Base-by-base conservation (phyloP, 2,797 vertebrate species). In the Rhinoraja longicauda region DNA sequence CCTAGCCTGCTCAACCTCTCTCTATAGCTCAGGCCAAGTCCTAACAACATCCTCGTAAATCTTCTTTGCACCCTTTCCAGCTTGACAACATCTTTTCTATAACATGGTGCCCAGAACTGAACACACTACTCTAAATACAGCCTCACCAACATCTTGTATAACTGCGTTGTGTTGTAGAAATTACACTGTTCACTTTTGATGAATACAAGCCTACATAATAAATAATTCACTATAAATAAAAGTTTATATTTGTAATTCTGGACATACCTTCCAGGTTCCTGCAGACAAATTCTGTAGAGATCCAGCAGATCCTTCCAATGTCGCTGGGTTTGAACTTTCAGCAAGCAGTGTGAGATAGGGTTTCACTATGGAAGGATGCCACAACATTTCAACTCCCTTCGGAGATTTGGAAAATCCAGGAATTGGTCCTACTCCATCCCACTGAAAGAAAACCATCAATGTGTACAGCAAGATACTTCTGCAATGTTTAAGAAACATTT, bases 201-300 rank as follows among this genome's bases (percentile, higher is more conserved):
- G 13, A 45, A 1, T 36, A 53, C 10, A 72, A 72, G 72, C 26
- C 0, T 29, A 36, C 6, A 45, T 29, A 73, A 91, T 91, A 72
- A 72, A 2, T 26, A 73, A 88, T 64, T 88, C 32, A 21, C 17
- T 67, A 36, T 17, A 57, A 26, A 26, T 45, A 6, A 21, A 79
- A 79, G 39, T 79, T 12, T 73, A 57, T 12, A 73, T 7, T 45
- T 45, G 9, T 72, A 39, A 21, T 70, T 75, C 72, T 53, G 45
- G 76, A 62, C 70, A 36, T 96, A 99, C 98, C 98, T 99, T 99
- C 99, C 99, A 99, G 96, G 99, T 98, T 91, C 99, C 98, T 0
- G 99, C 98, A 77, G 99, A 99, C 93, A 99, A 97, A 94, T 99
- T 99, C 96, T 99, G 99, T 64, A 99, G 97, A 19, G 98, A 99